These are phyloP conservation scores for Cerastis leucographa DNA, from an alignment of 2,888 invertebrate genomes.

Conservation along the genomic window DNA sequence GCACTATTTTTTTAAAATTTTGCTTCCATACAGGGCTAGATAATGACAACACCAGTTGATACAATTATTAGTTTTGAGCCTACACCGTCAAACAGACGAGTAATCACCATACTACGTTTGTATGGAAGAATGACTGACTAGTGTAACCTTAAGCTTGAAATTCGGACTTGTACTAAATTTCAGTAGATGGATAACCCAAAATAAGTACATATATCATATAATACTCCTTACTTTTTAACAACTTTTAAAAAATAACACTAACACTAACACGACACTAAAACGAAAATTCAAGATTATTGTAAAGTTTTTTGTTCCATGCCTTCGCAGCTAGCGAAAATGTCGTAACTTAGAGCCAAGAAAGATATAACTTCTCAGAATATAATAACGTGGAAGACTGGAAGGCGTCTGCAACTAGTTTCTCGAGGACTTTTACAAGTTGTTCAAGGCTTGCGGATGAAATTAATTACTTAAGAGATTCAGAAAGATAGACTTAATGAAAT, in stretches of 20 bases:
- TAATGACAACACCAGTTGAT: too few relatives aligned
- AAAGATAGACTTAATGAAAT: constrained; percentile 5
- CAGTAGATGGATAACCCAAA: background rate
- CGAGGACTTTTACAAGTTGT: background rate
- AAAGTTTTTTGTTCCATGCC: background rate
- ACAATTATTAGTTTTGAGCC: too few relatives aligned
- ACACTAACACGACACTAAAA: background rate
- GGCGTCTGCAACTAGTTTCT: background rate
- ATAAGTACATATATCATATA: background rate
- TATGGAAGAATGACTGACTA: too few relatives aligned
- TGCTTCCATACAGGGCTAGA: too few relatives aligned
- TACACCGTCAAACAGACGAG: too few relatives aligned
- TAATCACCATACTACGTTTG: too few relatives aligned
- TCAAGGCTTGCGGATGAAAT: background rate
- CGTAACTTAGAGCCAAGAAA: background rate
- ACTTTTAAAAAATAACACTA: background rate
- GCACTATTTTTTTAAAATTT: too few relatives aligned
- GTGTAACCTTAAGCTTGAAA: background rate
- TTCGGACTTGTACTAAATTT: background rate
- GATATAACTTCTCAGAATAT: background rate
- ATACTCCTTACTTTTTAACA: background rate
- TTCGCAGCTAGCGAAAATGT: background rate
- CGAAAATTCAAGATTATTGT: background rate
- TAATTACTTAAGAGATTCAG: constrained; percentile 33
- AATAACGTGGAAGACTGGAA: constrained; percentile 5